Evolutionary conservation across 2,113 vertebrate species (phyloP), one percentile per base, ranked within the genome.

Genomic region (Melospiza georgiana): DNA sequence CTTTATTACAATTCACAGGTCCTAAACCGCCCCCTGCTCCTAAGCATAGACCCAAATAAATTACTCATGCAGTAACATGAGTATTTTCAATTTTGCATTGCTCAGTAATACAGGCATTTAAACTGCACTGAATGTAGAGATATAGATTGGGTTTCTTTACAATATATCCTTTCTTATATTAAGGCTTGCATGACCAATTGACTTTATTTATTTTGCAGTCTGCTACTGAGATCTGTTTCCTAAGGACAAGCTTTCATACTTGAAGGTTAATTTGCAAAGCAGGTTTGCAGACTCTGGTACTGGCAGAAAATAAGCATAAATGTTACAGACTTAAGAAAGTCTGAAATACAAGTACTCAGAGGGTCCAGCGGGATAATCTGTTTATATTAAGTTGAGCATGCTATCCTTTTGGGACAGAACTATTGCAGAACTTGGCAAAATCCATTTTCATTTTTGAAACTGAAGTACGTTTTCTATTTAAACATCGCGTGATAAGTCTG

Each of bases 371-470:
- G 91, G 88, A 94, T 97, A 96, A 97, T 97, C 95, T 97, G 95
- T 98, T 98, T 98, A 98, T 97, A 97, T 97, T 96, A 96, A 97
- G 96, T 94, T 97, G 96, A 98, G 97, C 96, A 95, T 97, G 96
- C 94, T 98, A 97, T 97, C 95, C 98, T 97, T 97, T 95, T 93
- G 97, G 96, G 95, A 97, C 95, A 97, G 92, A 97, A 95, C 96
- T 97, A 55, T 96, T 98, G 93, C 88, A 95, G 96, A 95, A 91
- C 94, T 98, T 98, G 97, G 96, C 97, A 97, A 95, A 94, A 88
- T 77, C 75, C 89, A 94, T 96, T 95, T 98, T 96, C 15, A 71
- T 96, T 96, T 98, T 94, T 97, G 94, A 98, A 97, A 97, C 91
- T 63, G 91, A 97, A 97, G 84, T 96, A 92, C 79, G 6, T 97